Evolutionary conservation across 1,140 invertebrate species (phyloP), one percentile per base, ranked within the genome.

Genomic region (Zaprionus davidi): DNA sequence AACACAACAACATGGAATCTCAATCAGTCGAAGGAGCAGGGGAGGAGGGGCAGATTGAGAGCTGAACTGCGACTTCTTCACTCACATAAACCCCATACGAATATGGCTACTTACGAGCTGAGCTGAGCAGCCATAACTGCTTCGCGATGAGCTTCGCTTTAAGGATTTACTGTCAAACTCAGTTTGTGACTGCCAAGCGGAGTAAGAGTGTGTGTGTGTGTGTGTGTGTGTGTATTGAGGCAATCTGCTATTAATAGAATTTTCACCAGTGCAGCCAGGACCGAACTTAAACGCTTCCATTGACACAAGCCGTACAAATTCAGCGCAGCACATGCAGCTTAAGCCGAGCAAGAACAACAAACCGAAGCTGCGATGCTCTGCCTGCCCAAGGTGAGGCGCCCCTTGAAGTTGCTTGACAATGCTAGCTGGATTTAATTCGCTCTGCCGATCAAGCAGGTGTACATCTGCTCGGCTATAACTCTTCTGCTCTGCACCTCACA

Each of bases 231-330:
- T n/a, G 41, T 60, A 31, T 20, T 31, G 38, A 67, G 69, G 77
- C 70, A 83, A 87, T 87, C 75, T 78, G 74, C 77, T 88, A 78
- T 87, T 87, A 84, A 88, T 83, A 78, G 83, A 68, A 64, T 57
- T 53, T 64, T 49, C 24, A 24, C n/a, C 34, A 36, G 49, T 53
- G 20, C 31, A 70, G 13, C 20, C 62, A 41, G 51, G 73, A 70
- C 70, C 71, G 73, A 69, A 72, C 71, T 87, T 81, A 81, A 73
- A 72, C 44, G 65, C 63, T 68, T 72, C 38, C 13, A 58, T 28
- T 7, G 44, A 34, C 24, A 51, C 41, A 49, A 70, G 41, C 28
- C 49, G 31, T 26, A 53, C 62, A 65, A 55, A 22, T 38, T 7
- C 46, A 38, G 31, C 9, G n/a, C 5, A 60, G 5, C 34, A 49